Evolutionary conservation across 2,888 invertebrate genomes (phyloP), one percentile per base, ranked within the genome.

Genomic region (Sicus ferrugineus): DNA sequence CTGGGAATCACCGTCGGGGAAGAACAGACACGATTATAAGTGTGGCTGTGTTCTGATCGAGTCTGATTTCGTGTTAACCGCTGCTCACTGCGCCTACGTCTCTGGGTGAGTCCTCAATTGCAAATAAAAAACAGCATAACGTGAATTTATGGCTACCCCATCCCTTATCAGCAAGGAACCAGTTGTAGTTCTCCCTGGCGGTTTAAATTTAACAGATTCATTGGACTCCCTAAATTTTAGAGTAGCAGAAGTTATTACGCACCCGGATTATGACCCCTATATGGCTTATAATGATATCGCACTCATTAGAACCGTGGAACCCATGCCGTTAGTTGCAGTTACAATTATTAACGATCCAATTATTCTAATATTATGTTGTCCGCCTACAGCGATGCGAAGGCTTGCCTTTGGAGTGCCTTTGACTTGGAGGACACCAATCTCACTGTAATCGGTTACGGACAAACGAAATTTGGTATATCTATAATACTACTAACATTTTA

Each of bases 371-470:
- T 7, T 23, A 3, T 54, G 11, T 28, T 28, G 23, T 54, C 28
- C 23, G 4, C 11, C 28, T 23, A 14, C 54, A 54, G 54, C 3
- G 14, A 54, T 21, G 26, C 23, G 14, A 61, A 52, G 23, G 58
- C 67, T 16, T 67, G 67, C 7, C 16, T 67, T 6, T 67, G 67
- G 59, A 23, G n/a, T 23, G 31, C 2, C 2, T 46, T n/a, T 4
- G 30, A 52, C 2, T 1, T 66, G 11, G 42, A 16, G 26, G 61
- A 64, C 5, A 26, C 63, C 4, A 59, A 73, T 61, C 34, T 73
- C 11, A 70, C 70, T 6, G 67, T 68, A 23, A 59, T 73, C 46
- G 73, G 73, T n/a, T 73, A 73, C 50, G 73, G 73, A 2, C 66
- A 71, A 23, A 73, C 64, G 11, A 58, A 56, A 54, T 73, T 71